Evolutionary conservation across 2,797 vertebrate genomes (phyloP), one percentile per base, ranked within the genome.

Genomic region (Macropus fuliginosus): DNA sequence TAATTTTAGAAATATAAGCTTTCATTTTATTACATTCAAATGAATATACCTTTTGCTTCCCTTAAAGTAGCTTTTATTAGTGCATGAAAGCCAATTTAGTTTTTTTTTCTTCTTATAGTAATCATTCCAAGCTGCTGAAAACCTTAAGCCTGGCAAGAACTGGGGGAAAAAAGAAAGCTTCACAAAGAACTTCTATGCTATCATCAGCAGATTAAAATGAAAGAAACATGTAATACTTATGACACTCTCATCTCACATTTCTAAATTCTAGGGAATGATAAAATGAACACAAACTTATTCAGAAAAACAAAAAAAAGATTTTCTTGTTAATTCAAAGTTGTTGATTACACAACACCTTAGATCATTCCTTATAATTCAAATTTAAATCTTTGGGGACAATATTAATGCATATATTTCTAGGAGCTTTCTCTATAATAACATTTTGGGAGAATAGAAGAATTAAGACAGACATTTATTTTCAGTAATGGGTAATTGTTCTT

Each of bases 31-130:
- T 93, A 87, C 3, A 1, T 34, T 16, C 21, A 94, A n/a, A 66
- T 92, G n/a, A 91, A 91, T 89, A 97, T 96, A 5, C 0, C 18
- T 57, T 0, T 54, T 8, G 1, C 24, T 92, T 95, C 11, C 4
- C 10, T 97, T 97, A 46, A 91, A 12, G 74, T 92, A 90, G n/a
- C 27, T 94, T 24, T 94, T 97, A 90, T 62, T 97, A 94, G 29
- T 13, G 93, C 28, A 18, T 89, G n/a, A 97, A 54, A 95, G 92
- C 91, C 1, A 95, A 29, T 31, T 97, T 92, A 95, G 0, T 74
- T 0, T 0, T 97, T 97, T 62, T 94, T 0, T 81, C 93, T 0
- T 66, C 91, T 97, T 94, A 81, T 55, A 34, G 29, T 34, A 91
- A 28, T 62, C 46, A 95, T 91, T 92, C 93, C 24, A 59, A 55